phyloP scores from a whole-genome alignment of 2,797 vertebrate species.

The Sebastes nivosus region DNA sequence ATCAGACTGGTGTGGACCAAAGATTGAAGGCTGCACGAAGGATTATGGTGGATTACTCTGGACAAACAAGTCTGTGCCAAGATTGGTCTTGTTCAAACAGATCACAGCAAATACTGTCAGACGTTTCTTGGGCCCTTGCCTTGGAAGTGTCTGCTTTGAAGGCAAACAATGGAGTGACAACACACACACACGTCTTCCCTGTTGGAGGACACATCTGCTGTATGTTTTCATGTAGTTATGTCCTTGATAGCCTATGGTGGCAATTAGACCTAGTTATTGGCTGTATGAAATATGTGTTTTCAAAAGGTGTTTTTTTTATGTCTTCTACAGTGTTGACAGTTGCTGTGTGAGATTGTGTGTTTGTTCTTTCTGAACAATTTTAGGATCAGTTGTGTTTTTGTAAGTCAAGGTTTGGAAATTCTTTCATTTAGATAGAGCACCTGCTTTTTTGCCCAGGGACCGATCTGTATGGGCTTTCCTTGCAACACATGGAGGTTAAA shows the following conservation, averaged over 20 bases:
- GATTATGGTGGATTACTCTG: conserved; percentile 72
- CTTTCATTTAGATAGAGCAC: background rate
- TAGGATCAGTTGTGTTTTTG: background rate
- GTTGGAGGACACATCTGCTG: conserved; percentile 26
- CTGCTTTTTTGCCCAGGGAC: background rate
- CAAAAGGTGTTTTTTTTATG: conserved; percentile 1
- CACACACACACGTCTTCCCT: conserved; percentile 1
- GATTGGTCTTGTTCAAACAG: conserved; percentile 83
- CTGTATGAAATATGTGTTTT: background rate
- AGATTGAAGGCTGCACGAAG: conserved; percentile 12
- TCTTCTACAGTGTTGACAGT: background rate
- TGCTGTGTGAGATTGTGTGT: background rate
- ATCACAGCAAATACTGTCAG: conserved; percentile 65
- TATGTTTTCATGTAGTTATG: conserved; percentile 14
- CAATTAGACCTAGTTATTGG: background rate
- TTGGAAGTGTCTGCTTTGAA: conserved; percentile 59
- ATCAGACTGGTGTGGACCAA: background rate
- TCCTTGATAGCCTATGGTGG: background rate
- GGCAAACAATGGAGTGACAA: conserved; percentile 56
- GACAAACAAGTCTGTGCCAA: conserved; percentile 77
- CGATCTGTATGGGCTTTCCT: background rate
- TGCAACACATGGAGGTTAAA: background rate
- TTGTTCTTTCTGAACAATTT: background rate
- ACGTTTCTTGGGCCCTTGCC: conserved; percentile 15
- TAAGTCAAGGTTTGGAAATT: background rate